Evolutionary conservation across 1,140 invertebrate genomes (phyloP), one percentile per base, ranked within the genome.

Genomic region (Caligus rogercresseyi): DNA sequence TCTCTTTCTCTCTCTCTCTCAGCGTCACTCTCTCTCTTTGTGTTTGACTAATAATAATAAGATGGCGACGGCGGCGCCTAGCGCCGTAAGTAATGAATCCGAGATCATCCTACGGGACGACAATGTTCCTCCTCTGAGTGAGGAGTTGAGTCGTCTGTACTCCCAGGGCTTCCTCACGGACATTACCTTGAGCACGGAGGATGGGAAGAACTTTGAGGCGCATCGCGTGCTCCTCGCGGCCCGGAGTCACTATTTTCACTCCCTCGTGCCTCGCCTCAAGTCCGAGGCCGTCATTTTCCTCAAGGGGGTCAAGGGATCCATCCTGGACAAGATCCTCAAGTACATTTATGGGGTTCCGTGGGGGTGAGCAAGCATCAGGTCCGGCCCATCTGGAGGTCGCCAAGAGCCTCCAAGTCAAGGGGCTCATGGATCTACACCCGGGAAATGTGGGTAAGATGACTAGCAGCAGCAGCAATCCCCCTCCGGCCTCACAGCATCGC

Each of bases 191-290:
- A 21, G 43, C 61, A 58, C 51, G 15, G 61, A 63, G 54, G 61
- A 63, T 56, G 61, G 61, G 15, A 63, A 63, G 24, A 63, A 58
- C n/a, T 63, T 63, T 26, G 61, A 63, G 25, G 61, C 61, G 15
- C 61, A 63, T 23, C 51, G 52, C 16, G 25, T 63, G 21, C 20
- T 63, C 14, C 25, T 63, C n/a, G 52, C 61, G 1, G 52, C 61
- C n/a, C 51, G 61, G 13, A 53, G 43, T 7, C 51, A 25, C 15
- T 63, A 63, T 53, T 63, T 63, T 21, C 52, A 63, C 25, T 58
- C 51, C 19, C 14, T 63, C 24, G 52, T 63, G 18, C 61, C 61
- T 23, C 16, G 53, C 18, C 54, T 63, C 3, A 63, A 63, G 25
- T 16, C 51, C 15, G 61, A 63, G n/a, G 52, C 61, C 1, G 61